Evolutionary conservation across 2,888 invertebrate species (phyloP).

Genomic region (Torymus texanus): DNA sequence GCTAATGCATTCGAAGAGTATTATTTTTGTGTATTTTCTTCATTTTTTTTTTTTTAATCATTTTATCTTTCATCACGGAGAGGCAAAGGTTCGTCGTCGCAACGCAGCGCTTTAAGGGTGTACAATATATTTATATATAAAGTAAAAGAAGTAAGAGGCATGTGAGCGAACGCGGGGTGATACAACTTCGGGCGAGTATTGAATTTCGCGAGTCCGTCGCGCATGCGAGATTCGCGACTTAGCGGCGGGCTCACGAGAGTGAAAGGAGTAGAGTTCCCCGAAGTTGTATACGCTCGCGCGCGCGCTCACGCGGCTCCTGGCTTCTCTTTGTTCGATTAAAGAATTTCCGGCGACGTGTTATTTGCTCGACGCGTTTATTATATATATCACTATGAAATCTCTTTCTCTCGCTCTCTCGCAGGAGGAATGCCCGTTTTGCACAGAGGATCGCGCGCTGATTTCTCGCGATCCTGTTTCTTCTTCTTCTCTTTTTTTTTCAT

Average conservation of each 20-base stretch:
- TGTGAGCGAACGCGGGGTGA: background rate
- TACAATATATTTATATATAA: too few relatives aligned
- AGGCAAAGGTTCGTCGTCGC: background rate
- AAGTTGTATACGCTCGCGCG: conserved; percentile 24
- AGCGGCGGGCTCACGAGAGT: conserved; percentile 12
- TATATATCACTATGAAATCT: conserved; percentile 46
- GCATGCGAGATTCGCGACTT: background rate
- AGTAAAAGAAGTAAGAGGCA: too few relatives aligned
- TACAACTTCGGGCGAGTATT: conserved; percentile 12
- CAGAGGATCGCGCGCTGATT: conserved; percentile 52
- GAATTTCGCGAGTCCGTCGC: background rate
- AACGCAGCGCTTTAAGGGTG: too few relatives aligned
- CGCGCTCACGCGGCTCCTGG: background rate
- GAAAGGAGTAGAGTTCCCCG: conserved; percentile 33
- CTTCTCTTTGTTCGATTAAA: conserved; percentile 17
- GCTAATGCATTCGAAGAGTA: background rate
- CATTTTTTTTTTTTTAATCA: background rate
- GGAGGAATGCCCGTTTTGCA: conserved; percentile 64
- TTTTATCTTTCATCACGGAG: background rate
- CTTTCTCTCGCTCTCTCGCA: conserved; percentile 20
- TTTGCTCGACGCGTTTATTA: conserved; percentile 22
- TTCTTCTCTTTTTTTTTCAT: background rate
- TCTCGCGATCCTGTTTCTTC: conserved; percentile 4
- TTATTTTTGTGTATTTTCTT: background rate
- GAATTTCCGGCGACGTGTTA: conserved; percentile 29